These are phyloP conservation scores for Odontomachus brunneus DNA, from an alignment of 1,140 invertebrate species.

Conservation along the genomic window DNA sequence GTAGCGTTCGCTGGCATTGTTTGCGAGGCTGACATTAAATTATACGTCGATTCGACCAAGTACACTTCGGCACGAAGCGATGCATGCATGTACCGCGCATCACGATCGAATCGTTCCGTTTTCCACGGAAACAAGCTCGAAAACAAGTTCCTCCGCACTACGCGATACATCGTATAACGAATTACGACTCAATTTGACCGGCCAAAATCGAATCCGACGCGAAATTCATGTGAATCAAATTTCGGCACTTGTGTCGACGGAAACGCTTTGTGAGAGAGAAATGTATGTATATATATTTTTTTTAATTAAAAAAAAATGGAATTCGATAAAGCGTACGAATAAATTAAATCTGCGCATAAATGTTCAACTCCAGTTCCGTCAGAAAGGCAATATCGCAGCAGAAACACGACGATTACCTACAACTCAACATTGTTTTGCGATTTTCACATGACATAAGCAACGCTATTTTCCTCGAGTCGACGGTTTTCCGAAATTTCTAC, in stretches of 20 bases:
- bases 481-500: neutral
- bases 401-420: no score
- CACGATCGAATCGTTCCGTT: neutral
- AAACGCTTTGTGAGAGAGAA: no score
- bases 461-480: neutral
- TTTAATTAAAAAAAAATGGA: no score
- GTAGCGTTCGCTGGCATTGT: neutral
- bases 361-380: no score
- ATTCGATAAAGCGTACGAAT: no score
- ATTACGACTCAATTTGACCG: neutral
- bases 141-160: neutral
- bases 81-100: neutral
- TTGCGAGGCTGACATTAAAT: constrained; percentile 35
- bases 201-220: neutral
- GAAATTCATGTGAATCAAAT: neutral
- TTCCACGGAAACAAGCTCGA: neutral
- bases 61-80: neutral
- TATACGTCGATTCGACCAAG: constrained; percentile 43
- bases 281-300: no score
- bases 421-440: neutral
- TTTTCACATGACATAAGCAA: neutral
- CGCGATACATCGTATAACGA: no score
- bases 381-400: no score
- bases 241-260: neutral
- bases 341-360: no score